Conservation (phyloP, 2,113 vertebrate genomes). For the Cardinalis cardinalis region DNA sequence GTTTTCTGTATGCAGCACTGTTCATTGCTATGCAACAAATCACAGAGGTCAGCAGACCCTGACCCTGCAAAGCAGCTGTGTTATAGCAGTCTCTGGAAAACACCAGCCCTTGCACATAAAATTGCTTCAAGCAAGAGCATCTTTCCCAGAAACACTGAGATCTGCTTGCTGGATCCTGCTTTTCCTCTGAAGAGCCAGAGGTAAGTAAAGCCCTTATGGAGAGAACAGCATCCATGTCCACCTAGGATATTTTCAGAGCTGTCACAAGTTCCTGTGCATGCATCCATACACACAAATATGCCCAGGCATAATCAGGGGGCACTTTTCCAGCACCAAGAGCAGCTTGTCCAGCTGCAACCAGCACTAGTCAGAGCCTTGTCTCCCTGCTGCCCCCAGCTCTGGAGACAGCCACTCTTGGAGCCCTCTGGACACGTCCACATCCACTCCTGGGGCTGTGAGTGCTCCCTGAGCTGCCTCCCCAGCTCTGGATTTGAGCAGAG, state of each 20-base stretch:
- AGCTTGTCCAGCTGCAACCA: not conserved
- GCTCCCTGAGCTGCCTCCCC: not conserved
- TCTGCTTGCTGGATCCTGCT: not conserved
- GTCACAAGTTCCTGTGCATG: not conserved
- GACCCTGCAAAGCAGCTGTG: slow-evolving; percentile 5
- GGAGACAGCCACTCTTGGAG: not conserved
- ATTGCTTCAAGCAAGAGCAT: not conserved
- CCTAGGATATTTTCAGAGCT: not conserved
- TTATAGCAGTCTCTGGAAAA: not conserved
- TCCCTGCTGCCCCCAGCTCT: not conserved
- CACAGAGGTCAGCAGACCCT: not conserved
- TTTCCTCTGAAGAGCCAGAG: not conserved
- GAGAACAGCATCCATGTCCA: not conserved
- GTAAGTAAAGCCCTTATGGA: not conserved
- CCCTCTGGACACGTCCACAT: not conserved
- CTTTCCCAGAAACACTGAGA: not conserved
- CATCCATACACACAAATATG: not conserved
- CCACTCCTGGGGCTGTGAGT: not conserved
- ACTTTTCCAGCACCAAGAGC: not conserved
- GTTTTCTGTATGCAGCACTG: not conserved
- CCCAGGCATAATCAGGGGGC: not conserved
- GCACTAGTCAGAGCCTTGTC: not conserved
- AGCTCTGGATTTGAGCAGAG: not conserved
- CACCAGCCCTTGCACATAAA: not conserved
- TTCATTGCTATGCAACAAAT: slow-evolving; percentile 30